Evolutionary conservation across 2,888 invertebrate genomes (phyloP).

Genomic region (Nebria salina): DNA sequence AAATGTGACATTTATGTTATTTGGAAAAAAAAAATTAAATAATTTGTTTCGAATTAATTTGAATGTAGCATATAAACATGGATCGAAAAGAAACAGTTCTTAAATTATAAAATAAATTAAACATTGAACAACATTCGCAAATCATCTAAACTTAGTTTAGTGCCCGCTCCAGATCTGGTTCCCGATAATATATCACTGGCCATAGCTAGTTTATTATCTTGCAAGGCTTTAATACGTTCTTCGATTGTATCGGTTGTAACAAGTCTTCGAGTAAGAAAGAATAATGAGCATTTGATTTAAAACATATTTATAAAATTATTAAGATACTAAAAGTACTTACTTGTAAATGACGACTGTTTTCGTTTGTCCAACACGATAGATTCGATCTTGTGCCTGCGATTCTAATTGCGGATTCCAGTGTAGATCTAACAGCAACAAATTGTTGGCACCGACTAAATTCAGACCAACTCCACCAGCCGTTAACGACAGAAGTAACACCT

Average conservation of each 20-base stretch:
- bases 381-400: constrained; percentile 92
- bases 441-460: constrained; percentile 92
- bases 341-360: constrained; percentile 85
- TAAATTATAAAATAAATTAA: constrained; percentile 2
- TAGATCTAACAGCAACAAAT: constrained; percentile 88
- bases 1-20: too few relatives aligned
- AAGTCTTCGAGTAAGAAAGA: constrained; percentile 67
- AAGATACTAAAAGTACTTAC: constrained; percentile 61
- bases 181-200: constrained; percentile 84
- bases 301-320: too few relatives aligned
- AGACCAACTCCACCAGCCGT: constrained; percentile 95
- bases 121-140: constrained; percentile 77
- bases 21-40: too few relatives aligned
- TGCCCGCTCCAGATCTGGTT: constrained; percentile 68
- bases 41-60: too few relatives aligned
- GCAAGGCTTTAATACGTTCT: constrained; percentile 82
- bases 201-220: constrained; percentile 79
- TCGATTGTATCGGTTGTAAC: constrained; percentile 89
- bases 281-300: background rate
- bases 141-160: constrained; percentile 83
- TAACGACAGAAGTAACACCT: constrained; percentile 84
- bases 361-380: constrained; percentile 90
- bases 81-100: background rate
- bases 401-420: constrained; percentile 99
- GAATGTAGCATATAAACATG: background rate